Evolutionary conservation across 2,888 invertebrate genomes (phyloP).

Genomic region (Drosophila meridiana): DNA sequence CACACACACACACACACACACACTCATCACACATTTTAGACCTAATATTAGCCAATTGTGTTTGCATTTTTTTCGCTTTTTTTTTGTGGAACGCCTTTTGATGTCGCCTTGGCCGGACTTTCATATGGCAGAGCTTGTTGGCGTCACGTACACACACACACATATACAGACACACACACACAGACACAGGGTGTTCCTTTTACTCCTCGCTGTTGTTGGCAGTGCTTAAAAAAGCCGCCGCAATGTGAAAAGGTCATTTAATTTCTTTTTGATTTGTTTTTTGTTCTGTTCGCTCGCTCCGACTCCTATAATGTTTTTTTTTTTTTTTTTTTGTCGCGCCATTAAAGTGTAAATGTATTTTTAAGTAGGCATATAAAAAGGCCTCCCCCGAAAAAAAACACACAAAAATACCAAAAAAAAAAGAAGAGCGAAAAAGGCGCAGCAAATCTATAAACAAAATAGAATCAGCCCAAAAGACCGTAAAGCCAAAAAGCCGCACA

Average conservation of each 20-base stretch:
- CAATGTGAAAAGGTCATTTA: slow-evolving; percentile 77
- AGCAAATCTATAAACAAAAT: slow-evolving; percentile 58
- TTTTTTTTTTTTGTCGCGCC: slow-evolving; percentile 46
- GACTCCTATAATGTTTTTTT: neutral
- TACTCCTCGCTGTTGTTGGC: neutral
- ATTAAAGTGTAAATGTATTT: slow-evolving; percentile 81
- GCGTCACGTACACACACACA: slow-evolving; percentile 32
- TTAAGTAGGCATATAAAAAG: slow-evolving; percentile 69
- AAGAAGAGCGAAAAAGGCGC: slow-evolving; percentile 4
- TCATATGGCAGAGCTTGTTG: slow-evolving; percentile 21
- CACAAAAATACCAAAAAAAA: slow-evolving; percentile 6
- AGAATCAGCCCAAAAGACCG: slow-evolving; percentile 53
- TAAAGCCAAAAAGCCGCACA: slow-evolving; percentile 75
- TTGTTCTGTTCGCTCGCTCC: slow-evolving; percentile 9
- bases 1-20: neutral
- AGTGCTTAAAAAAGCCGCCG: slow-evolving; percentile 33
- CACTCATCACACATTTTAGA: slow-evolving; percentile 33
- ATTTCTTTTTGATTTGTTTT: slow-evolving; percentile 79
- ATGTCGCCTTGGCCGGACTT: slow-evolving; percentile 40
- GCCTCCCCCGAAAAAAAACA: neutral
- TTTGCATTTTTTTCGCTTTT: slow-evolving; percentile 38
- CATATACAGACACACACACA: slow-evolving; percentile 10
- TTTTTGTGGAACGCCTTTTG: slow-evolving; percentile 44
- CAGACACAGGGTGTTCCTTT: slow-evolving; percentile 2
- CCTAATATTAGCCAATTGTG: slow-evolving; percentile 59